These are phyloP conservation scores for Zaprionus inermis DNA, from an alignment of 1,140 invertebrate species.

Conservation along the genomic window DNA sequence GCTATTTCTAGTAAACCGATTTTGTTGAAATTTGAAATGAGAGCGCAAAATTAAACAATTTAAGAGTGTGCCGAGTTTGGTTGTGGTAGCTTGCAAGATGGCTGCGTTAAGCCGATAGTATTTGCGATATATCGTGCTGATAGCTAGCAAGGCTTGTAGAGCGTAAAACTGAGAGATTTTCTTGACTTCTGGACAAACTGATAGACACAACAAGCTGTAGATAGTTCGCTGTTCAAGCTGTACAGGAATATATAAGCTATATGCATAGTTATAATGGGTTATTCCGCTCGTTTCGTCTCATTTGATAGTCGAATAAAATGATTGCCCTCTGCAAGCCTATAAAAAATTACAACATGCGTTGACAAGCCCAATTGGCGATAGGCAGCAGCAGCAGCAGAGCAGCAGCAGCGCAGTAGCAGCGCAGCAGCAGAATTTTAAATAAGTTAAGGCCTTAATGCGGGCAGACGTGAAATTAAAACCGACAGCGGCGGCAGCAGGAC, in stretches of 20 bases:
- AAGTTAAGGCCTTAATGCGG: constrained; percentile 57
- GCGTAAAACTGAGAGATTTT: too few relatives aligned
- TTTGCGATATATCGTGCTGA: neutral
- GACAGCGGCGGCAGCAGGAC: constrained; percentile 32
- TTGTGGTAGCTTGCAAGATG: neutral
- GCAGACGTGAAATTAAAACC: constrained; percentile 74
- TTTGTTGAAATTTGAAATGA: neutral
- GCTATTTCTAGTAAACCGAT: neutral
- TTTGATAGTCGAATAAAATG: neutral
- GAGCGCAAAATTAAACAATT: neutral
- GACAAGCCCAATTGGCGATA: constrained; percentile 63
- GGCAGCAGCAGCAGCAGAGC: constrained; percentile 18
- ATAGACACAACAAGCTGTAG: neutral
- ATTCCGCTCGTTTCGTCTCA: too few relatives aligned
- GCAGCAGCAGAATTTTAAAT: constrained; percentile 58
- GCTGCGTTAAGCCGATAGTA: neutral
- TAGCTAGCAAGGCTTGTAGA: too few relatives aligned
- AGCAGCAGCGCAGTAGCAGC: neutral
- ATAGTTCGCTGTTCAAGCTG: neutral
- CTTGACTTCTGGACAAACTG: too few relatives aligned
- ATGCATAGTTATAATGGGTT: too few relatives aligned
- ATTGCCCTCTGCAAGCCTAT: neutral
- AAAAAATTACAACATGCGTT: constrained; percentile 39
- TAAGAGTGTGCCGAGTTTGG: neutral
- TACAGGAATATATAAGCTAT: neutral